Percentiles rank a stretch among this genome's conserved stretches.
Conservation (phyloP, 2,797 vertebrate species). For the Scolopax bukidnonensis region DNA sequence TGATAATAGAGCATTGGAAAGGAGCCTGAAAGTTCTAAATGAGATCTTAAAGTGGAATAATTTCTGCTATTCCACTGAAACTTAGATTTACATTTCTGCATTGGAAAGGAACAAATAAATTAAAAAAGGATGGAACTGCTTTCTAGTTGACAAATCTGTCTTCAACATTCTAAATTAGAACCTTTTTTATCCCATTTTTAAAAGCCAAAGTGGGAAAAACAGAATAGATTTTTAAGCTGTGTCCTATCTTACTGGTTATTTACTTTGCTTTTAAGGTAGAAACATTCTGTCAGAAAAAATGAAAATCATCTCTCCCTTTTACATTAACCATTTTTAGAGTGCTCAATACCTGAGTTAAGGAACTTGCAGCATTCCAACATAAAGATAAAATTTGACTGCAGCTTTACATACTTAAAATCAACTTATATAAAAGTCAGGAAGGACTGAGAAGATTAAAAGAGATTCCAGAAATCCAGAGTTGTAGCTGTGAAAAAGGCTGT, state of each 20-base stretch:
- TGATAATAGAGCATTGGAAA: not conserved
- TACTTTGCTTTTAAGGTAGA: not conserved
- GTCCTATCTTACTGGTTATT: not conserved
- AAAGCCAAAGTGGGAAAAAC: not conserved
- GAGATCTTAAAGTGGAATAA: not conserved
- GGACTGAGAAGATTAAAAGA: slow-evolving; percentile 21
- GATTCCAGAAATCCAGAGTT: not conserved
- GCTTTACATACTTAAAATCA: not conserved
- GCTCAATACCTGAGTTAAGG: not conserved
- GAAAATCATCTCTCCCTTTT: not conserved
- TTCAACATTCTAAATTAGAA: not conserved
- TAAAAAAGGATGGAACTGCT: not conserved
- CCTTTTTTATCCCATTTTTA: not conserved
- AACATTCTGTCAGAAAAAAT: not conserved
- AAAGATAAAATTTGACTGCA: not conserved
- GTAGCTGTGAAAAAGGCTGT: not conserved
- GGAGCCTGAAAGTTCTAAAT: not conserved
- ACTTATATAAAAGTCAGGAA: slow-evolving; percentile 19
- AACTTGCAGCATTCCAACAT: not conserved
- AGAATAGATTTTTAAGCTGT: not conserved
- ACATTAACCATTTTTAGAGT: not conserved
- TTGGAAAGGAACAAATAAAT: not conserved
- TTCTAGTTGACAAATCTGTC: not conserved
- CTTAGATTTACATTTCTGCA: not conserved
- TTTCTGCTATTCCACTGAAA: not conserved